Base-by-base conservation (phyloP, 2,888 invertebrate genomes). In the Drosophila birchii region DNA sequence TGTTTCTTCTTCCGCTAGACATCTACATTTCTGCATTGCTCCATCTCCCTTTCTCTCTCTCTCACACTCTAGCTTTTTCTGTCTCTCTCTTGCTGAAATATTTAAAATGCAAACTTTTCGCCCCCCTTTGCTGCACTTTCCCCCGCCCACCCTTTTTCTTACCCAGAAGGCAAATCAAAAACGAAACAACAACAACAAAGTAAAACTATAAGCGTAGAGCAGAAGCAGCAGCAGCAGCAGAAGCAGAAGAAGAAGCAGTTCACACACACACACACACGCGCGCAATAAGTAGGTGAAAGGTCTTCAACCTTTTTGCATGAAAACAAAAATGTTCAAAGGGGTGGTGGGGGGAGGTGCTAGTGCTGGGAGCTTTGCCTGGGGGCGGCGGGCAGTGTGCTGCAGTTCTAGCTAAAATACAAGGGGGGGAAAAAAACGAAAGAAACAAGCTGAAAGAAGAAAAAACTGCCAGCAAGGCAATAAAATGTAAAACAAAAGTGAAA, bases 221-320 rank as follows among this genome's bases (percentile, higher is more conserved):
- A 26, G 43, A 44, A 61, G 38, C 45, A 51, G 58, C 44, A 60
- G 49, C 63, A 26, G 43, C 49, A 61, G 38, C 39, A 51, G 58
- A 47, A 61, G 38, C 39, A 51, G 58, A 47, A 54, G 34, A 66
- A 61, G 75, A 75, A 61, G 55, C 43, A 72, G 63, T 20, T 36
- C 20, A 43, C 43, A 44, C 44, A 16, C 45, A 47, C 45, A 47
- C 49, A 32, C 18, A 18, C 32, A 32, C 49, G 34, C 51, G 55
- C 41, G 55, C 68, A 75, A 88, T 90, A 91, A 91, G 91, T 91
- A 91, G 90, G 90, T 91, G 90, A 91, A 91, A 91, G 90, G 90
- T 91, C 86, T 86, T 88, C 81, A 86, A 86, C 86, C 86, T 86
- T 86, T 84, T 83, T 83, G 85, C 85, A 86, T 88, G 88, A 86